These are phyloP conservation scores for Hedya salicella DNA, from an alignment of 2,888 invertebrate species.

Conservation along the genomic window DNA sequence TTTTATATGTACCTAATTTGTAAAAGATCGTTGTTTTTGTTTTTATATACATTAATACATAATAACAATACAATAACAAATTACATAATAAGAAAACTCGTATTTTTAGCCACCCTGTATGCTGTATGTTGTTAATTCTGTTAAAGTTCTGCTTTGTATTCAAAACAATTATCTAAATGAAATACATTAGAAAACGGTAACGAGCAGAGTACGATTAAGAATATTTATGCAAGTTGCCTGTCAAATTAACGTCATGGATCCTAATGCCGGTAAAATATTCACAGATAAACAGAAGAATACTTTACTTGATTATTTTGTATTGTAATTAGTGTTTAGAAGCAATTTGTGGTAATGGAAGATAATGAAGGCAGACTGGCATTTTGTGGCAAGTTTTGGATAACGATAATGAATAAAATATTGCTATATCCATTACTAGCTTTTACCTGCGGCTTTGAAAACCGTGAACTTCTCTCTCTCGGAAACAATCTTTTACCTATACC, in stretches of 20 bases:
- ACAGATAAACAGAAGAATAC: slow-evolving; percentile 11
- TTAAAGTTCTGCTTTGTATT: neutral
- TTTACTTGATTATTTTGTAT: slow-evolving; percentile 22
- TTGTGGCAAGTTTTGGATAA: slow-evolving; percentile 18
- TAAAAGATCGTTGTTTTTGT: no score
- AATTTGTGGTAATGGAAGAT: slow-evolving; percentile 21
- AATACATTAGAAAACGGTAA: neutral
- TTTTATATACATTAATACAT: no score
- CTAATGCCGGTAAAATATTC: slow-evolving; percentile 28
- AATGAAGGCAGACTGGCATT: slow-evolving; percentile 18
- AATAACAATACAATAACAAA: no score
- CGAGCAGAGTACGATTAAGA: slow-evolving; percentile 2
- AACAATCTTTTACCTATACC: no score
- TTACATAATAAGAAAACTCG: no score
- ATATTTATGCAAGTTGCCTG: slow-evolving; percentile 23
- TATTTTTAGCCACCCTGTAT: no score
- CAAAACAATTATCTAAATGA: slow-evolving; percentile 28
- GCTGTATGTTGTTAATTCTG: no score
- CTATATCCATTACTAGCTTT: slow-evolving; percentile 1
- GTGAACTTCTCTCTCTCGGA: no score
- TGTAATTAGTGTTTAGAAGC: slow-evolving; percentile 37
- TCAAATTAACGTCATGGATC: slow-evolving; percentile 29
- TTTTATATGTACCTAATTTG: no score
- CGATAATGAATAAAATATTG: slow-evolving; percentile 15
- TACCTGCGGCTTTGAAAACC: neutral